Evolutionary conservation across 2,113 vertebrate species (phyloP).

Genomic region (Cavia porcellus): DNA sequence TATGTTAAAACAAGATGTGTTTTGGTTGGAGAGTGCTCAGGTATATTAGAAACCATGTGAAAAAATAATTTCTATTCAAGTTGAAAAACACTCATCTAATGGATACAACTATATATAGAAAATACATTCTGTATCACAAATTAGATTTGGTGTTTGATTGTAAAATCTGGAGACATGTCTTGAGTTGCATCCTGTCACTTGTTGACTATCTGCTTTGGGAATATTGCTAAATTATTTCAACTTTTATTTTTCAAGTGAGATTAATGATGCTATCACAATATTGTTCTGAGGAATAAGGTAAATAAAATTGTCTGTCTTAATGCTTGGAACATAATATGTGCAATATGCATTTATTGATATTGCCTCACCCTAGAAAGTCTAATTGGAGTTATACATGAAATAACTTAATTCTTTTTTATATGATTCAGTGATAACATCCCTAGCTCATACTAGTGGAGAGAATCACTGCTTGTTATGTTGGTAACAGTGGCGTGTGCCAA

Average conservation of each 20-base stretch:
- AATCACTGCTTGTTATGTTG: background rate
- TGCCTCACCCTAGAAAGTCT: constrained; percentile 19
- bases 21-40: background rate
- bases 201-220: background rate
- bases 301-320: background rate
- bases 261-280: background rate
- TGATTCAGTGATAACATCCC: background rate
- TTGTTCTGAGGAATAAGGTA: constrained; percentile 30
- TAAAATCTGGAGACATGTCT: background rate
- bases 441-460: background rate
- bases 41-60: background rate
- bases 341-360: background rate
- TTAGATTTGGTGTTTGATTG: background rate
- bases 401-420: background rate
- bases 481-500: background rate
- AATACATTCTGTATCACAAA: background rate
- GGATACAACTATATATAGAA: background rate
- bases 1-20: background rate
- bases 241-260: background rate
- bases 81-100: background rate
- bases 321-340: background rate
- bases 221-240: background rate
- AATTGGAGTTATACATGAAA: background rate
- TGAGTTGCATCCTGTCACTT: background rate
- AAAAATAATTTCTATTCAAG: constrained; percentile 32